These are phyloP conservation scores for Hipparchia sbordonii DNA, from an alignment of 2,888 invertebrate species.

Conservation along the genomic window DNA sequence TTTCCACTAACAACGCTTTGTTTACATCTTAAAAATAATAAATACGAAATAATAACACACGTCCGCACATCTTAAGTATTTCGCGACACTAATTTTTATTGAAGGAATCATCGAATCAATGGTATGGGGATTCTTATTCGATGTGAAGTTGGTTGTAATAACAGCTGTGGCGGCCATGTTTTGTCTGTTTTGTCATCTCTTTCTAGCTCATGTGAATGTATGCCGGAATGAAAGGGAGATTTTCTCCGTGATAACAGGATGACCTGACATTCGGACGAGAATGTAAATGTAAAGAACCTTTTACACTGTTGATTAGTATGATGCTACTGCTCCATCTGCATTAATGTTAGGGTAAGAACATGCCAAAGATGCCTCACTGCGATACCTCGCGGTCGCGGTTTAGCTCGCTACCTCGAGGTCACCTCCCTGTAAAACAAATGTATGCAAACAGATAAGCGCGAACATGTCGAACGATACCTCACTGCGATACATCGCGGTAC, in stretches of 20 bases:
- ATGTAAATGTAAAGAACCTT: background rate
- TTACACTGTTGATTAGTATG: background rate
- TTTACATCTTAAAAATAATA: constrained; percentile 64
- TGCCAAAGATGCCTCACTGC: too few species aligned
- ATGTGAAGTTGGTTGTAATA: constrained; percentile 30
- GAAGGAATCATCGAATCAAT: constrained; percentile 25
- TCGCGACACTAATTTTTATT: constrained; percentile 23
- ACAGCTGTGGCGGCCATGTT: constrained; percentile 35
- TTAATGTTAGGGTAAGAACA: too few species aligned
- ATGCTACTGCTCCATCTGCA: background rate
- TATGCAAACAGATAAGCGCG: too few species aligned
- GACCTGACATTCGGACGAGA: constrained; percentile 20
- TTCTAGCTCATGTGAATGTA: background rate
- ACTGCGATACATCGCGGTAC: too few species aligned
- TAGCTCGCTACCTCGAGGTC: too few species aligned
- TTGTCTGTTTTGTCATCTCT: constrained; percentile 1
- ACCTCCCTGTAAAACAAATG: too few species aligned
- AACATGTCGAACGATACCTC: too few species aligned
- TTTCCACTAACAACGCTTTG: constrained; percentile 48
- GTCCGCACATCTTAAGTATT: constrained; percentile 17
- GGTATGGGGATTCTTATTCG: constrained; percentile 2
- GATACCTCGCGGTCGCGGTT: too few species aligned
- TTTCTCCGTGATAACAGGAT: constrained; percentile 23
- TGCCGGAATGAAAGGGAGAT: constrained; percentile 15
- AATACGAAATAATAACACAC: constrained; percentile 8